These are phyloP conservation scores for Strix aluco DNA, from an alignment of 2,113 vertebrate species.

Conservation along the genomic window DNA sequence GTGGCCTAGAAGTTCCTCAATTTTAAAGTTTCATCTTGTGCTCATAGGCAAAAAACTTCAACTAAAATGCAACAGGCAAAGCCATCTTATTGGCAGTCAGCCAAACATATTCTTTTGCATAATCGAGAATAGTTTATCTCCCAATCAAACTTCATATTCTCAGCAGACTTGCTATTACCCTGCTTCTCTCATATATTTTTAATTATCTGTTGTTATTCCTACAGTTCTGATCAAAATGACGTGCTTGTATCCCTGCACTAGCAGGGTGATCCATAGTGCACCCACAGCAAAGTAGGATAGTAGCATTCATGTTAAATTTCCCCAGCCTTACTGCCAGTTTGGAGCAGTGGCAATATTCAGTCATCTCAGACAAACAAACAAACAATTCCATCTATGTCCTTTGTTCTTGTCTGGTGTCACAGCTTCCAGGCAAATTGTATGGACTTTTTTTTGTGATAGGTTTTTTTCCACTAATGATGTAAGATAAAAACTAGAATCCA, in stretches of 20 bases:
- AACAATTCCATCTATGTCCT: neutral
- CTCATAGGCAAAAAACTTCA: neutral
- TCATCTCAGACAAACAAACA: neutral
- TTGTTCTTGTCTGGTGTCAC: neutral
- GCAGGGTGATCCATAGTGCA: neutral
- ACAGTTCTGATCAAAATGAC: neutral
- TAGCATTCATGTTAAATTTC: neutral
- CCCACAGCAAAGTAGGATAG: neutral
- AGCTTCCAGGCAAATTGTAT: neutral
- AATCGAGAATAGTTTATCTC: neutral
- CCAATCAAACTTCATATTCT: neutral
- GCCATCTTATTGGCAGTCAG: neutral
- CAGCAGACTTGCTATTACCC: neutral
- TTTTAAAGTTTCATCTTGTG: conserved; percentile 42
- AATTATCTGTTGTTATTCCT: neutral
- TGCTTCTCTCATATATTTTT: neutral
- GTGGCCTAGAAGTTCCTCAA: conserved; percentile 51
- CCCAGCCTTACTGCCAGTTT: neutral
- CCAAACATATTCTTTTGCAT: neutral
- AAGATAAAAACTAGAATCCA: neutral
- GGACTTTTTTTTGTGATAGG: neutral
- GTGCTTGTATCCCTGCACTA: neutral
- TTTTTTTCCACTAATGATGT: neutral
- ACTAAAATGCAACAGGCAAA: neutral
- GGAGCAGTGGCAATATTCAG: neutral